phyloP scores from a whole-genome alignment of 2,113 vertebrate genomes.

The Bufo bufo region DNA sequence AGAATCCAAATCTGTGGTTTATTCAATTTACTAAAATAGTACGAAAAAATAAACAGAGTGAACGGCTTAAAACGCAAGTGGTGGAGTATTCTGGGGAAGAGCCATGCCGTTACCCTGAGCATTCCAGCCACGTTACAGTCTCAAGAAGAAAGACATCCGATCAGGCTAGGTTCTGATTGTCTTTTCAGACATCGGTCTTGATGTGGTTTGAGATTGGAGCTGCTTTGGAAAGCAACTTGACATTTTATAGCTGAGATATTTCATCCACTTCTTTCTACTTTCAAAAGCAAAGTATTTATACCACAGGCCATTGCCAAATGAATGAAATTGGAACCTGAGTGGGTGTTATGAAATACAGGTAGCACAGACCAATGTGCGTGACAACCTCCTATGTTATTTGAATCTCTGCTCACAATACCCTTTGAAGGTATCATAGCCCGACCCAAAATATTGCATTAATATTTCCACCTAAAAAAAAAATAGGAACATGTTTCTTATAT shows the following conservation, averaged over 20 bases:
- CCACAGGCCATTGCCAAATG: constrained; percentile 55
- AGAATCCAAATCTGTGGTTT: constrained; percentile 45
- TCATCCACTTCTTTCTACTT: constrained; percentile 58
- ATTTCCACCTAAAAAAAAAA: constrained; percentile 47
- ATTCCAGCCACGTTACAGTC: constrained; percentile 61
- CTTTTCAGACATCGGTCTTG: constrained; percentile 59
- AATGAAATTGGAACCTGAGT: constrained; percentile 59
- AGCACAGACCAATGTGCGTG: constrained; percentile 57
- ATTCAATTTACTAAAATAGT: constrained; percentile 54
- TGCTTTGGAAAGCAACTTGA: constrained; percentile 60
- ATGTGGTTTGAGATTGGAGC: constrained; percentile 62
- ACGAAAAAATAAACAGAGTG: constrained; percentile 47
- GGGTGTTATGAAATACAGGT: constrained; percentile 61
- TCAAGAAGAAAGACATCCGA: constrained; percentile 57
- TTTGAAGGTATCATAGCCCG: constrained; percentile 51
- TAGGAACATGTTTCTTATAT: constrained; percentile 21
- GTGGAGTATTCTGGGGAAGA: constrained; percentile 54
- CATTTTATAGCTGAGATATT: constrained; percentile 60
- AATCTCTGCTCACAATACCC: constrained; percentile 45
- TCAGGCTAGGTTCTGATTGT: constrained; percentile 61
- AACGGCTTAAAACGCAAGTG: constrained; percentile 46
- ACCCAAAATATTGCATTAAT: constrained; percentile 51
- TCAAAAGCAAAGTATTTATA: constrained; percentile 60
- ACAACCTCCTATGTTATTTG: constrained; percentile 52
- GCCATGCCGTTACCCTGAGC: constrained; percentile 53